phyloP scores from a whole-genome alignment of 2,797 vertebrate species.

The Onychomys leucogaster region DNA sequence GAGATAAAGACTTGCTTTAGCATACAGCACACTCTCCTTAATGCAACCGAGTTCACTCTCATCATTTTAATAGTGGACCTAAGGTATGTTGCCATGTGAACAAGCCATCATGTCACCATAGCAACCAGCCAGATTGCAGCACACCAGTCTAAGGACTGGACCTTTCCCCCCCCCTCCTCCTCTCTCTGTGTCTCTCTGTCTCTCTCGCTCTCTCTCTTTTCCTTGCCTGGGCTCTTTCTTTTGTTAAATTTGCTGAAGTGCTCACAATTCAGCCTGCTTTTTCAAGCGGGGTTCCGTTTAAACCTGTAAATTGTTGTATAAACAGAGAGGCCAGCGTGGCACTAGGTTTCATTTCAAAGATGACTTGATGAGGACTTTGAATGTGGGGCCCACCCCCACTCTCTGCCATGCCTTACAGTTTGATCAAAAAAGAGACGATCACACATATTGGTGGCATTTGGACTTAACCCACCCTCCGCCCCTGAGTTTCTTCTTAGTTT shows the following conservation, averaged over 20 bases:
- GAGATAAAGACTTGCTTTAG: constrained; percentile 70
- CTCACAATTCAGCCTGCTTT: constrained; percentile 88
- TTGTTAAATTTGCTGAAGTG: constrained; percentile 90
- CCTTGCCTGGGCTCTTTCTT: constrained; percentile 85
- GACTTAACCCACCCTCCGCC: constrained; percentile 83
- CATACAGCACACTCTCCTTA: constrained; percentile 77
- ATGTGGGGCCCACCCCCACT: constrained; percentile 83
- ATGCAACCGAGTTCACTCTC: constrained; percentile 87
- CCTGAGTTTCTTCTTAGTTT: constrained; percentile 83
- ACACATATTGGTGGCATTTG: constrained; percentile 85
- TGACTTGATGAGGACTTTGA: constrained; percentile 86
- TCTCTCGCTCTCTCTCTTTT: neutral
- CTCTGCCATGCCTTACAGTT: constrained; percentile 83
- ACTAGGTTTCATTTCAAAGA: constrained; percentile 85
- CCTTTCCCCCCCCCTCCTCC: constrained; percentile 58
- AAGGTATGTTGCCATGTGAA: constrained; percentile 99
- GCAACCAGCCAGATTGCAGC: constrained; percentile 95
- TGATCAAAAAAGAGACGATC: constrained; percentile 86
- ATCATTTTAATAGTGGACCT: constrained; percentile 99
- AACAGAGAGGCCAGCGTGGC: constrained; percentile 86
- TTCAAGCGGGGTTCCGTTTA: constrained; percentile 86
- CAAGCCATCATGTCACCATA: constrained; percentile 98
- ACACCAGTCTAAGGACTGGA: constrained; percentile 87
- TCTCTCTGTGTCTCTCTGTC: neutral
- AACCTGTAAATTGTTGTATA: constrained; percentile 89